Base-by-base conservation (phyloP, 2,113 vertebrate genomes). In the Pseudorasbora parva region DNA sequence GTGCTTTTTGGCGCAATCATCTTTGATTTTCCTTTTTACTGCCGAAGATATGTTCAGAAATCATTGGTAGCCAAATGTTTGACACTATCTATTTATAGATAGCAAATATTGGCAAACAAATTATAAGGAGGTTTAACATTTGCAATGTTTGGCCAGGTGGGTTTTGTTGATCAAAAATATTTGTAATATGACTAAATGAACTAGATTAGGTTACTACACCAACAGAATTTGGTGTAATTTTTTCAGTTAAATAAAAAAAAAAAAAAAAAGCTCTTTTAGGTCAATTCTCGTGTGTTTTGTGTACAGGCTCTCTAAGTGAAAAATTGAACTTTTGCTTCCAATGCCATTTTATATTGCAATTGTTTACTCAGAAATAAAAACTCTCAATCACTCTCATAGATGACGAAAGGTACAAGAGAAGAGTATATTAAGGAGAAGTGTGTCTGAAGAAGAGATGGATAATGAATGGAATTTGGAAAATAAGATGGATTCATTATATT, bases 351-450 rank as follows among this genome's bases (percentile, higher is more conserved):
- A 57, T 57, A 41, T 15, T 17, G 30, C 41, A 57, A 9, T 43
- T 43, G 21, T 60, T 43, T 60, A 60, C 23, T 59, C 54, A 5
- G 30, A 77, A 59, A 77, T 11, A 41, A 23, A 30, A 41, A 69
- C 54, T 64, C 57, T 64, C 7, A 5, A 45, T 62, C 9, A 64
- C 41, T 54, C 51, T 27, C 15, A 8, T 43, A 19, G 56, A 49
- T 43, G 76, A 62, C 47, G 14, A n/a, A 78, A 71, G 21, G 7
- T 17, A 23, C 14, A 15, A 30, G 54, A 77, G 37, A 64, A 19
- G 19, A 21, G 1, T 17, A 43, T 81, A 85, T 45, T 68, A 79
- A 66, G 33, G 19, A 49, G 81, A 73, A 17, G 37, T 59, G 41
- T 8, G 11, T 73, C 23, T 2, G 12, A 45, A 71, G 37, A 71